Conservation (phyloP, 2,888 invertebrate species). For the Oscheius sp. region DNA sequence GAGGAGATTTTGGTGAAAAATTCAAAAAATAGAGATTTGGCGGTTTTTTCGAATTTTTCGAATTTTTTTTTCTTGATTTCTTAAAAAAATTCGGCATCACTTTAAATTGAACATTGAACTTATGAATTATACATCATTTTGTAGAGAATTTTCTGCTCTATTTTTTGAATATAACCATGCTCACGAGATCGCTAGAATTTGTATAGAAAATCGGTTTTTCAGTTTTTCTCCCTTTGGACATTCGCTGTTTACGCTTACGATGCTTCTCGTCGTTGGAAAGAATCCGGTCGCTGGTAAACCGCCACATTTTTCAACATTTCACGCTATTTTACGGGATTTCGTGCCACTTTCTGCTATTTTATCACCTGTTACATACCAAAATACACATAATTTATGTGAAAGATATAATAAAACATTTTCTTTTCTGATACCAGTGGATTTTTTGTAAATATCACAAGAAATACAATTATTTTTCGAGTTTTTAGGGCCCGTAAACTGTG, state of each 20-base stretch:
- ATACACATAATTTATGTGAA: constrained; percentile 5
- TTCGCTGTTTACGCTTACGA: constrained; percentile 48
- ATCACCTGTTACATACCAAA: neutral
- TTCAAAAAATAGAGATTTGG: no score
- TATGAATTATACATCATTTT: no score
- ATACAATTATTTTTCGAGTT: no score
- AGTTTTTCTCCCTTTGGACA: constrained; percentile 49
- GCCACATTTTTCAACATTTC: constrained; percentile 3
- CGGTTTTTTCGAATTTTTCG: no score
- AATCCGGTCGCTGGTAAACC: constrained; percentile 20
- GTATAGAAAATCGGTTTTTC: constrained; percentile 25
- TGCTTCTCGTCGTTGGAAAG: constrained; percentile 42
- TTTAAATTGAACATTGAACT: no score
- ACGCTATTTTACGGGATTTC: neutral
- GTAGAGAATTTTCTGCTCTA: no score
- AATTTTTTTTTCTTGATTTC: no score
- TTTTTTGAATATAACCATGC: no score
- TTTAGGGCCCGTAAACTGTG: neutral
- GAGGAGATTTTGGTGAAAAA: no score
- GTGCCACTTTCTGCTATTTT: constrained; percentile 6
- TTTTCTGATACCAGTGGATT: neutral
- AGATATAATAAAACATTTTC: neutral
- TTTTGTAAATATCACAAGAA: no score
- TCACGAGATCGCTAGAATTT: no score
- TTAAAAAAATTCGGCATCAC: no score